Conservation (phyloP, 2,888 invertebrate species). For the Euzophera pinguis region DNA sequence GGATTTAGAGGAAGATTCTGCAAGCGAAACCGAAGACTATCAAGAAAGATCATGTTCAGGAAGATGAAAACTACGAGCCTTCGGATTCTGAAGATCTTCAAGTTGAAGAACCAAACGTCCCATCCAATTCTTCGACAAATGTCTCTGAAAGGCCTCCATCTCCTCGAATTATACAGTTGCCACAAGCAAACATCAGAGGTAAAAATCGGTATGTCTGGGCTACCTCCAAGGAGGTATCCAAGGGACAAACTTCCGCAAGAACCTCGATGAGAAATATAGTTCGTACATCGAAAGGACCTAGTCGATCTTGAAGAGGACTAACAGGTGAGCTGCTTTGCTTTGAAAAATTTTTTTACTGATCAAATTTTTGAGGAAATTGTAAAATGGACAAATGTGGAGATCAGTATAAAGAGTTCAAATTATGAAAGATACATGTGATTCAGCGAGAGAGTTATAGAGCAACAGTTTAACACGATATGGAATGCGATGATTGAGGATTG, state of each 20-base stretch:
- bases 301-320: conserved; percentile 8
- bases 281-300: conserved; percentile 15
- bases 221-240: no score
- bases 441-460: no score
- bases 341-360: conserved; percentile 19
- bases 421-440: not conserved
- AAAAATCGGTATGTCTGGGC: conserved; percentile 17
- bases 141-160: not conserved
- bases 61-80: conserved; percentile 18
- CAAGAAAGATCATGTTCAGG: conserved; percentile 18
- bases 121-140: not conserved
- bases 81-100: conserved; percentile 16
- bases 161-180: conserved; percentile 8
- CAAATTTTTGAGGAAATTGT: conserved; percentile 20
- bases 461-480: no score
- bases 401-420: conserved; percentile 10
- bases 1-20: not conserved
- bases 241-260: not conserved
- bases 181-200: conserved; percentile 13
- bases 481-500: no score
- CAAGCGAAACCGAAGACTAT: conserved; percentile 16
- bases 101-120: not conserved
- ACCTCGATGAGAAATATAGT: conserved; percentile 9
- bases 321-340: not conserved
- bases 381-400: conserved; percentile 21